These are phyloP conservation scores for Caenorhabditis drosophilae DNA, from an alignment of 2,888 invertebrate species.

Conservation along the genomic window DNA sequence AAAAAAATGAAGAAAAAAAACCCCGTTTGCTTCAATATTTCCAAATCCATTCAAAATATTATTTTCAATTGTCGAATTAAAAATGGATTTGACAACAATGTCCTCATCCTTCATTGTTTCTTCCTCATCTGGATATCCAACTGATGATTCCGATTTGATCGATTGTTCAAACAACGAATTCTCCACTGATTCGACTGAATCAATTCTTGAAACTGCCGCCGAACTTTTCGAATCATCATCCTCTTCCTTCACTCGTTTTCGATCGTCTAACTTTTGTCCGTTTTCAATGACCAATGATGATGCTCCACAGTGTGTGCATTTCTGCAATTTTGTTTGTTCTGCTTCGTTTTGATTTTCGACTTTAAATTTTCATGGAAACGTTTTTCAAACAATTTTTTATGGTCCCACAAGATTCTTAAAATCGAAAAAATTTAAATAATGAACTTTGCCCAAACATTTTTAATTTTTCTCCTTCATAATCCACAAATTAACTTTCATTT, in stretches of 20 bases:
- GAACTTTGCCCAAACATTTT: neutral
- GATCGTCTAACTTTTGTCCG: conserved; percentile 24
- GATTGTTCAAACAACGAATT: conserved; percentile 15
- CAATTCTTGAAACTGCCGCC: conserved; percentile 19
- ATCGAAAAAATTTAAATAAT: neutral
- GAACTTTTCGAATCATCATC: conserved; percentile 22
- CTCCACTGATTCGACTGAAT: conserved; percentile 14
- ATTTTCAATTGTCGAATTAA: conserved; percentile 1
- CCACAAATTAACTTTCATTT: neutral
- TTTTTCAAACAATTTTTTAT: neutral
- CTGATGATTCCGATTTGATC: conserved; percentile 16
- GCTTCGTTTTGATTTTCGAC: neutral
- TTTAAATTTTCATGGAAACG: conserved; percentile 7
- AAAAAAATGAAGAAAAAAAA: neutral
- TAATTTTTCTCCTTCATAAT: neutral
- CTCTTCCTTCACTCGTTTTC: conserved; percentile 12
- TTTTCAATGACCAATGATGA: conserved; percentile 16
- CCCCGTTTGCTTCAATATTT: too few species aligned
- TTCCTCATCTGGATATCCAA: conserved; percentile 14
- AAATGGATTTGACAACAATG: conserved; percentile 20
- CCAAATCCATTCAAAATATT: neutral
- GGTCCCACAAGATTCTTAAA: neutral
- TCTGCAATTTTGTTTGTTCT: conserved; percentile 16
- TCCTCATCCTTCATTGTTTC: conserved; percentile 13
- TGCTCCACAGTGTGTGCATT: conserved; percentile 30